Conservation (phyloP, 2,113 vertebrate genomes). For the Zosterops japonicus region DNA sequence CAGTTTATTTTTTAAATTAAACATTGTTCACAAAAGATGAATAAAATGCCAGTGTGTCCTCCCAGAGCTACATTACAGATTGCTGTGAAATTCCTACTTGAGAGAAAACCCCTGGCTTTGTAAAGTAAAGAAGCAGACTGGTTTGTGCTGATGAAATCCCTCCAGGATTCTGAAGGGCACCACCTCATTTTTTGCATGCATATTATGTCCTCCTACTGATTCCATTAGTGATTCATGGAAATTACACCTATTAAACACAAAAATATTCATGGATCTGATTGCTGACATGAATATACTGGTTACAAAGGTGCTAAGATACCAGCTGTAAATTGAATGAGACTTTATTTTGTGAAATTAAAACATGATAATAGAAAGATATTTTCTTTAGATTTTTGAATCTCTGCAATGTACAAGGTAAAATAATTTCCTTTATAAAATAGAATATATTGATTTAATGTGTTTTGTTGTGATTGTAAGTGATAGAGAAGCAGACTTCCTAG, state of each 20-base stretch:
- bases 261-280: slow-evolving; percentile 51
- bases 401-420: not conserved
- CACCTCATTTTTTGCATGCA: slow-evolving; percentile 12
- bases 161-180: slow-evolving; percentile 30
- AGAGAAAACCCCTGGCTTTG: not conserved
- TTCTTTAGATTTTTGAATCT: not conserved
- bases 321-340: not conserved
- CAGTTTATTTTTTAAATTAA: not conserved
- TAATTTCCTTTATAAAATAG: not conserved
- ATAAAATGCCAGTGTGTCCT: not conserved
- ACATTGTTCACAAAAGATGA: not conserved
- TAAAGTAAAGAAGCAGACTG: not conserved
- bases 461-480: not conserved
- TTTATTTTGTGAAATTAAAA: slow-evolving; percentile 5
- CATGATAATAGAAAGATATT: not conserved
- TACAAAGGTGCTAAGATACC: not conserved
- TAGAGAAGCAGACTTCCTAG: not conserved
- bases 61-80: not conserved
- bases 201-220: slow-evolving; percentile 33
- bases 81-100: slow-evolving; percentile 24
- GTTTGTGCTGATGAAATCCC: slow-evolving; percentile 2
- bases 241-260: slow-evolving; percentile 30
- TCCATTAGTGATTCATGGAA: slow-evolving; percentile 45
- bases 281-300: slow-evolving; percentile 28
- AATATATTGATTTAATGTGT: not conserved